Percentiles rank a stretch among this genome's conserved stretches.
Evolutionary conservation across 2,888 invertebrate genomes (phyloP).

Genomic region (Conchocele bisecta): DNA sequence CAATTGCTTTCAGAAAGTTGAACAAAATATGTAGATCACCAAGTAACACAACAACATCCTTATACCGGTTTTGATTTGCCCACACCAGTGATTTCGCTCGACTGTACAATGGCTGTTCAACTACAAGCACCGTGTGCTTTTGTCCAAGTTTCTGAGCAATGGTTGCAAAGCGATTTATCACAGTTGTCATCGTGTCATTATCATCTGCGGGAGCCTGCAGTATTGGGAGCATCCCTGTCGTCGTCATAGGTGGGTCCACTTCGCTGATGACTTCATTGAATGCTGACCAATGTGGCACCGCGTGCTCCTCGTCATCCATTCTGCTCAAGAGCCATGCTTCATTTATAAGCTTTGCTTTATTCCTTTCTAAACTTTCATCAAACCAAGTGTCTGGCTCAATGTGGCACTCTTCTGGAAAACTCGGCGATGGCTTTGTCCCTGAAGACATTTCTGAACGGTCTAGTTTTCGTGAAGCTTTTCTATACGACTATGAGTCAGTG

Average conservation of each 20-base stretch:
- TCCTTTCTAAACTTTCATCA: too few species aligned
- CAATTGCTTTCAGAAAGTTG: constrained; percentile 32
- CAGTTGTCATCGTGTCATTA: constrained; percentile 32
- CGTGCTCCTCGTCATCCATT: constrained; percentile 12
- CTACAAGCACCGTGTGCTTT: constrained; percentile 35
- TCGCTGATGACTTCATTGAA: constrained; percentile 8
- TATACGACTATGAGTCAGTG: too few species aligned
- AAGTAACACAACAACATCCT: background rate
- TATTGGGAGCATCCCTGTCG: constrained; percentile 25
- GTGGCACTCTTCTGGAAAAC: too few species aligned
- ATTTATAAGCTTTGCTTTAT: too few species aligned
- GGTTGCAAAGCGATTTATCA: constrained; percentile 15
- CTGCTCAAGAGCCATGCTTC: too few species aligned
- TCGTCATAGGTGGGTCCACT: constrained; percentile 18
- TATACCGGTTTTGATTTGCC: background rate
- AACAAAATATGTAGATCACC: constrained; percentile 22
- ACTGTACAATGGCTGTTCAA: constrained; percentile 8
- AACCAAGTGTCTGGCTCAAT: too few species aligned
- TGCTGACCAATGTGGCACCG: constrained; percentile 19
- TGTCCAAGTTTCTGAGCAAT: constrained; percentile 26
- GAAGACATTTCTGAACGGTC: too few species aligned
- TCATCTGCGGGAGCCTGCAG: constrained; percentile 41
- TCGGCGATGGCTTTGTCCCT: too few species aligned
- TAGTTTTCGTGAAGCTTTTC: too few species aligned
- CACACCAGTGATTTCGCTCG: constrained; percentile 6